These are phyloP conservation scores for Prinia subflava DNA, from an alignment of 2,113 vertebrate species.

Conservation along the genomic window DNA sequence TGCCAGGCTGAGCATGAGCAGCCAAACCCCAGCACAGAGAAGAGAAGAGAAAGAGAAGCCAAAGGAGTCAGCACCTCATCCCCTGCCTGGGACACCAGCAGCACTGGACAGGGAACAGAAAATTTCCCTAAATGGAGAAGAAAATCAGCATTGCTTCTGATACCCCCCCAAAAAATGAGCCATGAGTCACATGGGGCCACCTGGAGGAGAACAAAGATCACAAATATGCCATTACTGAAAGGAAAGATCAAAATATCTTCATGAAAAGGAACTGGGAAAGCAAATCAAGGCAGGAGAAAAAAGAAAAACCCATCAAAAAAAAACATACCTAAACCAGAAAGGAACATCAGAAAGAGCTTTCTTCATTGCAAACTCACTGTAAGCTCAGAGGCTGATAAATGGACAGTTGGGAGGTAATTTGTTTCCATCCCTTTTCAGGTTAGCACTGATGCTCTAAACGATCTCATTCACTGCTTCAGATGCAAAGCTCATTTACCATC, in stretches of 20 bases:
- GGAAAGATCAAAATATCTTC: background rate
- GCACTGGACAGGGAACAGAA: background rate
- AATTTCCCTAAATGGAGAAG: background rate
- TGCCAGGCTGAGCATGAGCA: background rate
- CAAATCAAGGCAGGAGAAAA: background rate
- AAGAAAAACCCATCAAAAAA: background rate
- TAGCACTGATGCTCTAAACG: background rate
- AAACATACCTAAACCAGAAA: background rate
- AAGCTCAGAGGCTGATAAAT: background rate
- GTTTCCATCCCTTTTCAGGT: background rate
- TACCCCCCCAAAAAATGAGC: background rate
- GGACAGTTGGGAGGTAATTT: background rate
- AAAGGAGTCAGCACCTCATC: accelerated
- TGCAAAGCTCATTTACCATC: background rate
- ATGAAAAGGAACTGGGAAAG: background rate
- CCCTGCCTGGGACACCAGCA: background rate
- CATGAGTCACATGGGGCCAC: background rate
- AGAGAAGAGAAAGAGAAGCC: background rate
- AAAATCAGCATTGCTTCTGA: background rate
- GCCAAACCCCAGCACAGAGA: background rate
- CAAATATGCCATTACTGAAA: background rate
- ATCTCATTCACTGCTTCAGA: background rate
- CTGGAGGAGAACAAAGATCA: background rate
- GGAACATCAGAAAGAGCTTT: background rate
- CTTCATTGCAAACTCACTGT: background rate